Percentiles rank a stretch among this genome's conserved stretches.
These are phyloP conservation scores for Dysidea cf. avara DNA, from an alignment of 37 sponge, comb jelly and placozoan genomes.

Conservation along the genomic window DNA sequence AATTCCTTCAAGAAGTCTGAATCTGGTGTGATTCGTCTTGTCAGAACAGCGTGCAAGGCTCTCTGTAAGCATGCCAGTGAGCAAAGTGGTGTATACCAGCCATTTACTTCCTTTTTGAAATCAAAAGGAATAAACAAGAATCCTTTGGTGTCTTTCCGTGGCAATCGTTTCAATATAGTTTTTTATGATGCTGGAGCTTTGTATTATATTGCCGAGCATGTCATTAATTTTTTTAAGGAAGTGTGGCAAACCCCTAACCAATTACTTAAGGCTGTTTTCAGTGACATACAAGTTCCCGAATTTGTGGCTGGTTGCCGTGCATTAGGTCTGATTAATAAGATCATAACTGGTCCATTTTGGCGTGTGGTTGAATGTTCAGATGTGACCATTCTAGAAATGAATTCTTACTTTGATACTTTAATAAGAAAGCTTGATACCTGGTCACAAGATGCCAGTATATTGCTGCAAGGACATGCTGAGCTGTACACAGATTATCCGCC, in stretches of 20 bases:
- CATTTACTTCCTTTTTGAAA: conserved; percentile 1
- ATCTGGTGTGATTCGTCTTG: conserved; percentile 6
- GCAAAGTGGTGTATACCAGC: conserved; percentile 20
- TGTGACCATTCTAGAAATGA: conserved; percentile 17
- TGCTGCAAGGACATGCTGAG: not conserved
- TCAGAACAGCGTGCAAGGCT: conserved; percentile 37
- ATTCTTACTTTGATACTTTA: not conserved
- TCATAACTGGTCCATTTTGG: conserved; percentile 30
- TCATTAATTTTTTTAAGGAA: not conserved
- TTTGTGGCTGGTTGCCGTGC: conserved; percentile 1
- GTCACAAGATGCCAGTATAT: not conserved
- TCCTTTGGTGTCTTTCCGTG: conserved; percentile 19
- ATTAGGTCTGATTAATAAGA: conserved; percentile 9
- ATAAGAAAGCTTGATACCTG: not conserved
- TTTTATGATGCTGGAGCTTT: conserved; percentile 42
- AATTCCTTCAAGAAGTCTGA: conserved; percentile 14
- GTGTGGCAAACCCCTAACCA: conserved; percentile 11
- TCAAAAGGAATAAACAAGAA: conserved; percentile 2
- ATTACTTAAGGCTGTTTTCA: not conserved
- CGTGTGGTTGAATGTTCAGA: conserved; percentile 1
- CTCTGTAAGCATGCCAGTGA: conserved; percentile 23
- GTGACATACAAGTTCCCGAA: not conserved
- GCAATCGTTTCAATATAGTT: conserved; percentile 36
- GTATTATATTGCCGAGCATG: not conserved
- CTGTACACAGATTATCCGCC: not conserved